A percentile compares a stretch with the other conserved stretches of the same genome.
These are phyloP conservation scores for Calypte anna DNA, from an alignment of 2,113 vertebrate species.

Conservation along the genomic window DNA sequence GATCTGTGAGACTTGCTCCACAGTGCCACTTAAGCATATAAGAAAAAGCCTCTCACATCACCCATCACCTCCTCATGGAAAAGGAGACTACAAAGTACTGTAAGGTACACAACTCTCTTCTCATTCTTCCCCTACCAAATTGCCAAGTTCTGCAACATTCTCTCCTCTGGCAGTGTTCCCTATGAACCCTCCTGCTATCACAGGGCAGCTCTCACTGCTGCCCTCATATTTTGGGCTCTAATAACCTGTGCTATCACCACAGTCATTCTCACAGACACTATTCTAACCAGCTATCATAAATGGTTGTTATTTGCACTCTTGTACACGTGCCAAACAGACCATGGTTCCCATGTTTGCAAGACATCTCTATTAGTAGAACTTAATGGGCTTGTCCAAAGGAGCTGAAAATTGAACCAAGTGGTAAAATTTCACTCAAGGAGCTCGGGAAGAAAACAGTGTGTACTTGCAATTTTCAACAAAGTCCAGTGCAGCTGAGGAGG, in stretches of 20 bases:
- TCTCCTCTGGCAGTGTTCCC: neutral
- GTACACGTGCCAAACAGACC: neutral
- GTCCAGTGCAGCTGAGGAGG: neutral
- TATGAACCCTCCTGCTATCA: neutral
- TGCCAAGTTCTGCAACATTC: neutral
- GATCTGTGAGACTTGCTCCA: neutral
- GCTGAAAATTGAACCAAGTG: neutral
- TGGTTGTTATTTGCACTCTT: neutral
- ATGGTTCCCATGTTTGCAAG: neutral
- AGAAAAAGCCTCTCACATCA: neutral
- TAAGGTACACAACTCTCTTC: neutral
- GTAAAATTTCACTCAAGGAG: neutral
- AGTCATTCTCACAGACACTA: neutral
- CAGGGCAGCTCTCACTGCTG: neutral
- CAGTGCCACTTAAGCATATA: accelerated
- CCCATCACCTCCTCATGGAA: neutral
- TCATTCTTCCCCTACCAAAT: neutral
- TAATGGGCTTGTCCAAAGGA: neutral
- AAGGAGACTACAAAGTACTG: neutral
- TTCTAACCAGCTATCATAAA: neutral
- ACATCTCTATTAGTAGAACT: neutral
- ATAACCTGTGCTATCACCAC: neutral
- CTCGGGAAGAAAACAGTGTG: neutral
- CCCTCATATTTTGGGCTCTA: neutral
- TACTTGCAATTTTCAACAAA: neutral